These are phyloP conservation scores for Rhagoletis zephyria DNA, from an alignment of 1,140 invertebrate genomes.

Conservation along the genomic window DNA sequence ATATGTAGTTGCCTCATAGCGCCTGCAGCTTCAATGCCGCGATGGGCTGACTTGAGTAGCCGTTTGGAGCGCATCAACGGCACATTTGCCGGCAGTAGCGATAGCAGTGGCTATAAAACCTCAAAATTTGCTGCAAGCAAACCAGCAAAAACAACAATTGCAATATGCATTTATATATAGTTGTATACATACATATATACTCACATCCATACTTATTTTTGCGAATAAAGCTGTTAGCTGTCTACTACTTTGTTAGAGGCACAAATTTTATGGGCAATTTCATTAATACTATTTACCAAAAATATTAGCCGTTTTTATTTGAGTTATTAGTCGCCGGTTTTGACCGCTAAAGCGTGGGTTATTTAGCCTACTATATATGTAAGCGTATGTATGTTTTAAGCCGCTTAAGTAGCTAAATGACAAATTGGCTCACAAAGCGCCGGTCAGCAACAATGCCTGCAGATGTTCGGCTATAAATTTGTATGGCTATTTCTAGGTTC, in stretches of 20 bases:
- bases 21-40: too few relatives aligned
- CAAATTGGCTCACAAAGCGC: slow-evolving; percentile 34
- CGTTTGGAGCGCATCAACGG: too few relatives aligned
- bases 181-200: too few relatives aligned
- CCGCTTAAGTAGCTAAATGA: slow-evolving; percentile 46
- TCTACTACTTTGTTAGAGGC: slow-evolving; percentile 32
- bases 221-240: slow-evolving; percentile 21
- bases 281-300: slow-evolving; percentile 41
- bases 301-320: slow-evolving; percentile 37
- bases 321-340: slow-evolving; percentile 28
- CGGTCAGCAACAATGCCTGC: not conserved
- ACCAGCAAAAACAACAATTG: too few relatives aligned
- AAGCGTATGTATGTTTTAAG: not conserved
- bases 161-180: too few relatives aligned
- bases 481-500: not conserved
- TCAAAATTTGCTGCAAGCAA: too few relatives aligned
- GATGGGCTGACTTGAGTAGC: too few relatives aligned
- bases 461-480: slow-evolving; percentile 29
- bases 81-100: too few relatives aligned
- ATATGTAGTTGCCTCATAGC: too few relatives aligned
- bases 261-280: slow-evolving; percentile 40
- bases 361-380: not conserved
- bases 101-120: too few relatives aligned
- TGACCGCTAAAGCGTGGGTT: not conserved
- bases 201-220: not conserved